Conservation (phyloP, 2,113 vertebrate genomes). For the Saguinus imperator region DNA sequence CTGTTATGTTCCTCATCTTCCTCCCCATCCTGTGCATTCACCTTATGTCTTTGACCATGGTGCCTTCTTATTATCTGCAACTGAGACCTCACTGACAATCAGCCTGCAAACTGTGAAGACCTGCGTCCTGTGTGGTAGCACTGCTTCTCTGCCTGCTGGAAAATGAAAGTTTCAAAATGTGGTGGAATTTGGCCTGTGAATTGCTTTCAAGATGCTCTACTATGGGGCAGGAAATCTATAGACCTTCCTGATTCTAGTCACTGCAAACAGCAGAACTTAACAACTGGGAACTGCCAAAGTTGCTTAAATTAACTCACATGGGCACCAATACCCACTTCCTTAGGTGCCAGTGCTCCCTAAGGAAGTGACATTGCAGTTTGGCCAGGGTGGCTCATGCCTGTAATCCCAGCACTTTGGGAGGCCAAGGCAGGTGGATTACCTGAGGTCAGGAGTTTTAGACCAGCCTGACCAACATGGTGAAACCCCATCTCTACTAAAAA, state of each 20-base stretch:
- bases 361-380: no score
- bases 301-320: rapidly evolving
- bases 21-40: no score
- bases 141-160: not conserved
- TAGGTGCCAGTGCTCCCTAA: rapidly evolving
- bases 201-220: not conserved
- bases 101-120: rapidly evolving
- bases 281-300: not conserved
- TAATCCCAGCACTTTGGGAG: no score
- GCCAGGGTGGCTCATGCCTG: no score
- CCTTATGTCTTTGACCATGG: not conserved
- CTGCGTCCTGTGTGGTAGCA: rapidly evolving
- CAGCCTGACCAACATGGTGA: no score
- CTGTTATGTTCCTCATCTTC: no score
- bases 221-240: not conserved
- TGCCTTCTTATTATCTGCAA: no score
- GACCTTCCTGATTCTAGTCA: not conserved
- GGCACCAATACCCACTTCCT: rapidly evolving
- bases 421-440: no score
- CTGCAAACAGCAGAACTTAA: no score
- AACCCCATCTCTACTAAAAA: no score
- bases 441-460: no score
- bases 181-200: not conserved
- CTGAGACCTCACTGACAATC: not conserved
- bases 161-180: no score